These are phyloP conservation scores for Drosophila mercatorum DNA, from an alignment of 2,888 invertebrate species.

Conservation along the genomic window DNA sequence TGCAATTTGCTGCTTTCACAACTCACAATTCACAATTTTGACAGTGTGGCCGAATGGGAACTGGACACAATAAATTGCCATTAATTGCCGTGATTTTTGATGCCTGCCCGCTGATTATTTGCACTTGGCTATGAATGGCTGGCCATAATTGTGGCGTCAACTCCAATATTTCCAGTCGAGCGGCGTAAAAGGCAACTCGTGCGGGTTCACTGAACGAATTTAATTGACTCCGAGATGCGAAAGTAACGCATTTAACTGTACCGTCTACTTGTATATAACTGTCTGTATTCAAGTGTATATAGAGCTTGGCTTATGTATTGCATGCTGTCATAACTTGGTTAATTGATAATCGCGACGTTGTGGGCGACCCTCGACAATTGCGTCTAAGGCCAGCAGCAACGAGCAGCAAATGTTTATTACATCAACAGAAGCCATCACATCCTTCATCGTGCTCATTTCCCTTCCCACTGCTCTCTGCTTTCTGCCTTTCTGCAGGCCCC, in stretches of 20 bases:
- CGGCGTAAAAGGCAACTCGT: slow-evolving; percentile 39
- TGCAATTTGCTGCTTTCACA: slow-evolving; percentile 25
- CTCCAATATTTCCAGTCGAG: slow-evolving; percentile 14
- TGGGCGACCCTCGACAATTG: slow-evolving; percentile 42
- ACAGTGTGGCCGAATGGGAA: slow-evolving; percentile 18
- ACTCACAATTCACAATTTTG: slow-evolving; percentile 10
- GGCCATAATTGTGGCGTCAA: slow-evolving; percentile 5
- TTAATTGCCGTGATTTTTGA: slow-evolving; percentile 53
- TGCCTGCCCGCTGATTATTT: background rate
- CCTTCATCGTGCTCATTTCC: slow-evolving; percentile 6
- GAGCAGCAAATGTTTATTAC: slow-evolving; percentile 33
- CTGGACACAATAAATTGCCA: slow-evolving; percentile 43
- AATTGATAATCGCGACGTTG: slow-evolving; percentile 46
- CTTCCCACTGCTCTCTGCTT: background rate
- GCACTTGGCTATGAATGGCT: slow-evolving; percentile 25
- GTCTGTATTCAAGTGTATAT: background rate
- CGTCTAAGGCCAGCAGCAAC: slow-evolving; percentile 11
- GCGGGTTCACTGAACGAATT: slow-evolving; percentile 69
- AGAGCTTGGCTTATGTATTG: background rate
- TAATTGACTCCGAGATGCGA: slow-evolving; percentile 67
- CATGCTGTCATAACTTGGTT: slow-evolving; percentile 50
- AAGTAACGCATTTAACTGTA: slow-evolving; percentile 42
- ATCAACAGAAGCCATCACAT: slow-evolving; percentile 22
- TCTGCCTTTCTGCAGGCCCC: background rate
- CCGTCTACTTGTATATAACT: slow-evolving; percentile 1